Conservation (phyloP, 1,140 invertebrate species). For the Cryptotermes secundus region DNA sequence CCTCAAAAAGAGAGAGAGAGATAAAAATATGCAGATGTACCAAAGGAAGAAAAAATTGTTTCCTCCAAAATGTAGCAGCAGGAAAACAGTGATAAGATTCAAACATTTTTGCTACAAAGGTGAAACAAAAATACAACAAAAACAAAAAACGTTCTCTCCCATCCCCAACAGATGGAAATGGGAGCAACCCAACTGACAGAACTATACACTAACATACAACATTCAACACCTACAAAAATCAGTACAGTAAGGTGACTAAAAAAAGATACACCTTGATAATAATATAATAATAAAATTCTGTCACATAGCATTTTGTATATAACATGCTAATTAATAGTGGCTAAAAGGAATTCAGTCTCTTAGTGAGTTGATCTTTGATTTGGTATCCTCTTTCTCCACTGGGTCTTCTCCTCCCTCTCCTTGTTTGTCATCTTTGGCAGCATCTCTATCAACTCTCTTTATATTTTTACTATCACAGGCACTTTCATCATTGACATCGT, state of each 20-base stretch:
- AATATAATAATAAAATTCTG: conserved; percentile 34
- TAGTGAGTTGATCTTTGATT: conserved; percentile 34
- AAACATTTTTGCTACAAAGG: background rate
- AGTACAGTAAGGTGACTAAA: conserved; percentile 34
- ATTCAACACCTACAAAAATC: conserved; percentile 35
- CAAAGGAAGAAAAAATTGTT: conserved; percentile 31
- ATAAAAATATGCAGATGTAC: conserved; percentile 31
- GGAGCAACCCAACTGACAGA: conserved; percentile 29
- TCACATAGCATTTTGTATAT: conserved; percentile 31
- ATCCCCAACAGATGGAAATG: background rate
- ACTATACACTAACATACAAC: conserved; percentile 30
- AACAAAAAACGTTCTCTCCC: conserved; percentile 18
- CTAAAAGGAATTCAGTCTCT: conserved; percentile 33
- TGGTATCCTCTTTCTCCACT: conserved; percentile 30
- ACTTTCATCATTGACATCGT: conserved; percentile 32
- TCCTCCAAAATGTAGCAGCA: conserved; percentile 19
- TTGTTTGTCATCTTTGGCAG: conserved; percentile 33
- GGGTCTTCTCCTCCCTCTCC: conserved; percentile 23
- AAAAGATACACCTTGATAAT: conserved; percentile 32
- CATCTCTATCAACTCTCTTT: conserved; percentile 29
- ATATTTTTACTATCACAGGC: conserved; percentile 34
- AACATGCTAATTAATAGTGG: conserved; percentile 31
- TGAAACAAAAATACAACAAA: conserved; percentile 7
- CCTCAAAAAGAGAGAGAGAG: conserved; percentile 34
- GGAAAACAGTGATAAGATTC: background rate